A percentile compares a stretch with the other conserved stretches of the same genome.
These are phyloP conservation scores for Cassiopea andromeda DNA, from an alignment of 30 jellyfish, hydroid and myxozoan genomes.

Conservation along the genomic window DNA sequence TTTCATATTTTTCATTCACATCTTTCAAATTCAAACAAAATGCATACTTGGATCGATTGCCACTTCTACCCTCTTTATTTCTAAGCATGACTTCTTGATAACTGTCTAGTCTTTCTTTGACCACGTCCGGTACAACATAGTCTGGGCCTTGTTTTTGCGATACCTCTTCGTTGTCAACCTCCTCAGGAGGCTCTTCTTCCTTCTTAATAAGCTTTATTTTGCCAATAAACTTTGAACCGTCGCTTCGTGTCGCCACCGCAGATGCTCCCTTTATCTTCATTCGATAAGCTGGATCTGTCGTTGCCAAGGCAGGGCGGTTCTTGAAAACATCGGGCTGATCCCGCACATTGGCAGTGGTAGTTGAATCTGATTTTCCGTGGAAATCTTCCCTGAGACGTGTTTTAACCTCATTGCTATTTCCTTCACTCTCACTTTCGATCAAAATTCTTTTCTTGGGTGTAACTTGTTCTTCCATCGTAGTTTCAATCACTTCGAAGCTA, in stretches of 20 bases:
- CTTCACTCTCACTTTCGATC: background rate
- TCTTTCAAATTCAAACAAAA: background rate
- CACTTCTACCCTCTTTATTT: slow-evolving; percentile 3
- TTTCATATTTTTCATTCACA: too few relatives aligned
- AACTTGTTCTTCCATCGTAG: slow-evolving; percentile 13
- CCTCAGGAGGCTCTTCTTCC: slow-evolving; percentile 43
- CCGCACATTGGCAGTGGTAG: slow-evolving; percentile 37
- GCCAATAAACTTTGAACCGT: slow-evolving; percentile 71
- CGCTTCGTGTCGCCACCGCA: slow-evolving; percentile 51
- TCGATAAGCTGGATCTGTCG: slow-evolving; percentile 16
- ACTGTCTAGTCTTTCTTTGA: slow-evolving; percentile 53
- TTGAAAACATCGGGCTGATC: slow-evolving; percentile 40
- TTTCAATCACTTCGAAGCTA: slow-evolving; percentile 43
- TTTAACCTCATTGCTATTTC: background rate
- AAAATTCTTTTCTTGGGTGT: background rate
- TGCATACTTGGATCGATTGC: slow-evolving; percentile 29
- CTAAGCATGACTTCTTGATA: slow-evolving; percentile 59
- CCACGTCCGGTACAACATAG: slow-evolving; percentile 52
- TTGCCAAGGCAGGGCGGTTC: slow-evolving; percentile 58
- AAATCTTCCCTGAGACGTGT: background rate
- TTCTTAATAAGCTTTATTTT: slow-evolving; percentile 64
- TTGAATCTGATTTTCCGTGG: background rate
- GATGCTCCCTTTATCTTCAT: slow-evolving; percentile 24
- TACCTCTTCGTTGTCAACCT: slow-evolving; percentile 24
- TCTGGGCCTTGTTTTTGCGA: slow-evolving; percentile 40